Conservation (phyloP, 92 coral and sea anemone species). For the Epizoanthus illoricatus region DNA sequence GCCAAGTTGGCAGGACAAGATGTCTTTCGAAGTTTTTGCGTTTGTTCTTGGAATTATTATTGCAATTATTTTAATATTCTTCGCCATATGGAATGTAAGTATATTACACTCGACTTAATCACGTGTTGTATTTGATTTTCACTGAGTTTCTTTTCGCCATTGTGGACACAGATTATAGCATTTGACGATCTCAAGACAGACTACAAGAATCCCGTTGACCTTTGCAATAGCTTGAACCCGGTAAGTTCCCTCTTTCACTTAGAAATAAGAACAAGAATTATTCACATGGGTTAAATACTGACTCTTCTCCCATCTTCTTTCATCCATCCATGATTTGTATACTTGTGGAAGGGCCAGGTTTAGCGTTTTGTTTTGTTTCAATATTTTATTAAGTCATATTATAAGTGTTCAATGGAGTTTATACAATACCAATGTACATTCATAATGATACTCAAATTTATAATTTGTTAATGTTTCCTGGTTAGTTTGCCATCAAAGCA, state of each 20-base stretch:
- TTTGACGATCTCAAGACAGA: slow-evolving; percentile 98
- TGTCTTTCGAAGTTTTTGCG: slow-evolving; percentile 92
- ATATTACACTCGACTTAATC: background rate
- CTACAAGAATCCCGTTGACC: slow-evolving; percentile 96
- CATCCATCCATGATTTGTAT: background rate
- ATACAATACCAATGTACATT: background rate
- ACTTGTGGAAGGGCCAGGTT: background rate
- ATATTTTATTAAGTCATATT: slow-evolving; percentile 8
- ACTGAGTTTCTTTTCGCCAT: background rate
- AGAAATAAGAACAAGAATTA: background rate
- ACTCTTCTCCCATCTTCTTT: background rate
- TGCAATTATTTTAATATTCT: slow-evolving; percentile 87
- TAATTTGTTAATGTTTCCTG: too few species aligned
- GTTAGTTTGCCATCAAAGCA: too few species aligned
- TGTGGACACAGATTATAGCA: slow-evolving; percentile 78
- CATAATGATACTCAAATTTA: too few species aligned
- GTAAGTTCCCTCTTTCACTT: slow-evolving; percentile 44
- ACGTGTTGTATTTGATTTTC: background rate
- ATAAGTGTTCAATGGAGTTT: background rate
- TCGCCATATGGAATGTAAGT: slow-evolving; percentile 99
- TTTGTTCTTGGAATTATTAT: slow-evolving; percentile 91
- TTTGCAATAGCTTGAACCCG: slow-evolving; percentile 94
- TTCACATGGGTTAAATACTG: background rate
- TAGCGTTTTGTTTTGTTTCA: background rate
- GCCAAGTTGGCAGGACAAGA: slow-evolving; percentile 60